Base-by-base conservation (phyloP, 1,140 invertebrate species). In the Ceratoteleas bidentatus region DNA sequence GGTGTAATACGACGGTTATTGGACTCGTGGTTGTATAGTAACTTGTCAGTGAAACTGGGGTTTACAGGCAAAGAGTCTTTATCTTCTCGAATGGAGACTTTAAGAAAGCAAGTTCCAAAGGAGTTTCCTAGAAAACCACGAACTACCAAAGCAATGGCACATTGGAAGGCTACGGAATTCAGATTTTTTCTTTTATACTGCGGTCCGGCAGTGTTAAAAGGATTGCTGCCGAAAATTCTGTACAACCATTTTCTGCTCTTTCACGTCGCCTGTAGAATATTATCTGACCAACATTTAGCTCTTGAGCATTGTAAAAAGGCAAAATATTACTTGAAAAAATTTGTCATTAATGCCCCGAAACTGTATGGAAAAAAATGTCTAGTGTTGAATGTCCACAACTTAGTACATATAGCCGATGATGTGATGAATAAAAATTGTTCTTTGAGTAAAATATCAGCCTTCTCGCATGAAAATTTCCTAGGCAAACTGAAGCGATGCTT, bases 1-100 rank as follows among this genome's bases (percentile, higher is more conserved):
- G 58, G 69, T 11, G 14, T 62, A 1, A 73, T 73, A 50, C 11
- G 32, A 4, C 50, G 60, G 34, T 43, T 70, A 16, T 10, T 70
- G 33, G 5, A 36, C 34, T n/a, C 14, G 2, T 49, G 45, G 13
- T 13, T 49, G 13, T 1, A n/a, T 10, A 43, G n/a, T n/a, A 43
- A 43, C 6, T 10, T 24, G 24, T 24, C 24, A 4, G 24, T 24
- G 1, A 24, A 24, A 24, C 4, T 24, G 24, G 24, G 24, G 24
- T 24, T 24, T 4, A 4, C 24, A 2, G 45, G 10, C 45, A 14
- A 49, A 13, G n/a, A 43, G 6, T 43, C n/a, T 2, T 43, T 43
- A 43, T 43, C 40, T 43, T 24, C 24, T 24, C 24, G 24, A 24
- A 24, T 24, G 24, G 24, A 24, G 24, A 24, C 24, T 6, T 43